Evolutionary conservation across 2,797 vertebrate genomes (phyloP).

Genomic region (Peromyscus eremicus): DNA sequence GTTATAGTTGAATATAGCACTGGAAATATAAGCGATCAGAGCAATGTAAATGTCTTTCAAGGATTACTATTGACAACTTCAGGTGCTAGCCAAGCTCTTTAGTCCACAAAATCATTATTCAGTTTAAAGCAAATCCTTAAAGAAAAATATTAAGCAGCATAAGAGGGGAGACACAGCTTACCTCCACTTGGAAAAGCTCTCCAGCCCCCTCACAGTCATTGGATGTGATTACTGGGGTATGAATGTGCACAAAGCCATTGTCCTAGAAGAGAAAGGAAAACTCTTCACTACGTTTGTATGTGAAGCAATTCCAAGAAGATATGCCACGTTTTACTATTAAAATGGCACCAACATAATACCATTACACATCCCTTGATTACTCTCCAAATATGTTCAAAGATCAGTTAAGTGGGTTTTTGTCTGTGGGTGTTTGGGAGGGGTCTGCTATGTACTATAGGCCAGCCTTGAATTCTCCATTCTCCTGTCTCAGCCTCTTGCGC

Average conservation of each 20-base stretch:
- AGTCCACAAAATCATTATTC: background rate
- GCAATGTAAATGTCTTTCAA: background rate
- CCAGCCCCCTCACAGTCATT: constrained; percentile 99
- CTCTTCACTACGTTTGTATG: constrained; percentile 27
- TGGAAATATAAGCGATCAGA: background rate
- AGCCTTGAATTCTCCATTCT: background rate
- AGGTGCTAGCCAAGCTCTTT: background rate
- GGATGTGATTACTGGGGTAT: constrained; percentile 97
- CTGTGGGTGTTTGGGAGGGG: background rate
- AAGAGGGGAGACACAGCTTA: constrained; percentile 83
- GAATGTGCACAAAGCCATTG: constrained; percentile 94
- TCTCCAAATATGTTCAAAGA: background rate
- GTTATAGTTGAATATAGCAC: background rate
- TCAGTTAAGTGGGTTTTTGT: background rate
- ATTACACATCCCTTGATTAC: background rate
- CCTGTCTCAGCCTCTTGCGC: background rate
- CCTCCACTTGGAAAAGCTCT: constrained; percentile 95
- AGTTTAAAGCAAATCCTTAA: constrained; percentile 55
- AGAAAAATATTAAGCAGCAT: constrained; percentile 30
- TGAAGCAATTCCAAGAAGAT: constrained; percentile 60
- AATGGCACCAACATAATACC: background rate
- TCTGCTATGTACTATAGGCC: background rate
- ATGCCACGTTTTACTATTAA: background rate
- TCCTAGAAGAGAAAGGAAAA: constrained; percentile 87
- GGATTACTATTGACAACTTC: background rate